Evolutionary conservation across 2,888 invertebrate genomes (phyloP).

Genomic region (Atrina japonica): DNA sequence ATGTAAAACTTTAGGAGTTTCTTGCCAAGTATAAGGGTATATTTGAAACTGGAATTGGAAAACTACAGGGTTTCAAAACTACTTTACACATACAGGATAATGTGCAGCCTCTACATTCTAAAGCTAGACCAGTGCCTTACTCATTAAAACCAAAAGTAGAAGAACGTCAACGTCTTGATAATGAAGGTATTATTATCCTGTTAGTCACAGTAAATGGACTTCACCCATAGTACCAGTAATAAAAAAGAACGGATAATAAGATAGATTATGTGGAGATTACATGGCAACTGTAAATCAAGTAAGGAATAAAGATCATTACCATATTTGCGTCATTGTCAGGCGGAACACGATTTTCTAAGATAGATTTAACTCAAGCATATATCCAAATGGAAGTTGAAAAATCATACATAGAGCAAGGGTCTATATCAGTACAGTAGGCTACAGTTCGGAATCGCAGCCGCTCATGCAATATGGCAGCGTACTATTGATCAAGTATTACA

Average conservation of each 20-base stretch:
- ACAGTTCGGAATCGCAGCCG: conserved; percentile 47
- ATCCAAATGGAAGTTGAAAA: conserved; percentile 47
- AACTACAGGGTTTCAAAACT: conserved; percentile 9
- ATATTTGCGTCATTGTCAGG: conserved; percentile 57
- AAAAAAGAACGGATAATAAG: conserved; percentile 50
- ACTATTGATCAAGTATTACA: conserved; percentile 47
- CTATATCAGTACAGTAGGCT: conserved; percentile 49
- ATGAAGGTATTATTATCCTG: conserved; percentile 20
- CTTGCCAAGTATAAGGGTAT: no score
- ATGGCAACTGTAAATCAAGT: conserved; percentile 60
- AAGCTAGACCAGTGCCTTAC: conserved; percentile 49
- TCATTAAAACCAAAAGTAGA: conserved; percentile 48
- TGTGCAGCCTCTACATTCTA: conserved; percentile 41
- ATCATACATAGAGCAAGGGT: conserved; percentile 34
- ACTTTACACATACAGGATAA: conserved; percentile 26
- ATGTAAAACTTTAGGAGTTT: neutral
- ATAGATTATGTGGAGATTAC: conserved; percentile 62
- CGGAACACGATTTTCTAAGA: conserved; percentile 53
- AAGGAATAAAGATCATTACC: conserved; percentile 65
- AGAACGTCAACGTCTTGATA: neutral
- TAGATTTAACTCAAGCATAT: conserved; percentile 56
- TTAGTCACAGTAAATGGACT: conserved; percentile 51
- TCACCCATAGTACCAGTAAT: conserved; percentile 60
- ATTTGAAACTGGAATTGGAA: neutral
- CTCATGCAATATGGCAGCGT: conserved; percentile 53